Conservation (phyloP, 1,140 invertebrate genomes). For the Macrocentrus cingulum region DNA sequence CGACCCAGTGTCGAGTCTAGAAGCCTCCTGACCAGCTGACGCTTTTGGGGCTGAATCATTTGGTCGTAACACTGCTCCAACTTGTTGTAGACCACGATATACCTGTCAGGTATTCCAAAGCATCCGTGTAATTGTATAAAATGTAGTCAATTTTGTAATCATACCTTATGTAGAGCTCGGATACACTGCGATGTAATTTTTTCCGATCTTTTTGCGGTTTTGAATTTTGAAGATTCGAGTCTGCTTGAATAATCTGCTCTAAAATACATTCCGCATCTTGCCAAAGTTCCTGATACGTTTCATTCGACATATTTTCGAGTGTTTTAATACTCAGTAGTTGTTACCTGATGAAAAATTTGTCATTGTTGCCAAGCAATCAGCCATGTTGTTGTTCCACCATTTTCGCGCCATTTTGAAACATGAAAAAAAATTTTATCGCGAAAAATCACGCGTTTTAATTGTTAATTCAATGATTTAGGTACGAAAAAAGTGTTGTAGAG, state of each 20-base stretch:
- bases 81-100: slow-evolving; percentile 75
- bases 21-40: slow-evolving; percentile 74
- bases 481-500: neutral
- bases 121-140: neutral
- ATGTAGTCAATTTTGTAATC: neutral
- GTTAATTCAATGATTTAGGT: too few species aligned
- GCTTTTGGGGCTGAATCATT: slow-evolving; percentile 90
- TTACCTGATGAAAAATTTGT: neutral
- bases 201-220: slow-evolving; percentile 65
- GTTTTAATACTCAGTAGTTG: neutral
- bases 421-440: too few species aligned
- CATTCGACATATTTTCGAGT: slow-evolving; percentile 67
- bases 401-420: too few species aligned
- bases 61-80: slow-evolving; percentile 86
- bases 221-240: slow-evolving; percentile 65
- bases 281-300: slow-evolving; percentile 72
- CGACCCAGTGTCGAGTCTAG: slow-evolving; percentile 81
- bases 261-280: slow-evolving; percentile 64
- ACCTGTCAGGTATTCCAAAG: slow-evolving; percentile 56
- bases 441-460: too few species aligned
- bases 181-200: slow-evolving; percentile 61
- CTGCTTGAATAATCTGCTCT: slow-evolving; percentile 65
- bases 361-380: too few species aligned
- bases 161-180: slow-evolving; percentile 66
- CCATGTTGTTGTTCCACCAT: too few species aligned